These are phyloP conservation scores for Sinopyrophorus schimmeli DNA, from an alignment of 2,888 invertebrate species.

Conservation along the genomic window DNA sequence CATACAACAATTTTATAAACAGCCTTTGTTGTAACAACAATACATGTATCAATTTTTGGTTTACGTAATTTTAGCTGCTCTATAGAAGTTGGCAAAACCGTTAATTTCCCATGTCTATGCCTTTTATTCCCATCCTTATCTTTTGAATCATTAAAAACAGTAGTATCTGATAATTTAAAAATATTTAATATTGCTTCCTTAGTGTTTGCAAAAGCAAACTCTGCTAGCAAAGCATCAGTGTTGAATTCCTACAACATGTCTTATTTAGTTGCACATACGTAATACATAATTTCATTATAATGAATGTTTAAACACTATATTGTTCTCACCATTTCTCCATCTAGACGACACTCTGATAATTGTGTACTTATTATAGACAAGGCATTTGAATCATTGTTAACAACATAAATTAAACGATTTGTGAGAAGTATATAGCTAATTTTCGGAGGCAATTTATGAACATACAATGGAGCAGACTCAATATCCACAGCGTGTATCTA, in stretches of 20 bases:
- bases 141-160: constrained; percentile 44
- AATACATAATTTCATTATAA: too few relatives aligned
- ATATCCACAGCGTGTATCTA: constrained; percentile 70
- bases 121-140: constrained; percentile 45
- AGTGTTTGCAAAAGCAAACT: constrained; percentile 58
- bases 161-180: constrained; percentile 57
- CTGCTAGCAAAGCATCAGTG: constrained; percentile 61
- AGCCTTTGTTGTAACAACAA: constrained; percentile 63
- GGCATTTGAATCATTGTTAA: constrained; percentile 56
- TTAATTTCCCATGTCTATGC: constrained; percentile 45
- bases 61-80: constrained; percentile 56
- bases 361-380: constrained; percentile 62
- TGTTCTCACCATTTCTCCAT: constrained; percentile 56
- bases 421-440: constrained; percentile 67
- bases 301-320: neutral
- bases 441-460: constrained; percentile 68
- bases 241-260: constrained; percentile 59
- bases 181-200: constrained; percentile 59
- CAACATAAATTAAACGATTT: constrained; percentile 68
- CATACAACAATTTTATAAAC: constrained; percentile 64
- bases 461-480: constrained; percentile 67
- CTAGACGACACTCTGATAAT: constrained; percentile 60
- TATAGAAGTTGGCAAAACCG: constrained; percentile 54
- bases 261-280: too few relatives aligned
- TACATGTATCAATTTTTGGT: constrained; percentile 60